Conservation (phyloP, 1,140 invertebrate genomes). For the Danaus melanippus region DNA sequence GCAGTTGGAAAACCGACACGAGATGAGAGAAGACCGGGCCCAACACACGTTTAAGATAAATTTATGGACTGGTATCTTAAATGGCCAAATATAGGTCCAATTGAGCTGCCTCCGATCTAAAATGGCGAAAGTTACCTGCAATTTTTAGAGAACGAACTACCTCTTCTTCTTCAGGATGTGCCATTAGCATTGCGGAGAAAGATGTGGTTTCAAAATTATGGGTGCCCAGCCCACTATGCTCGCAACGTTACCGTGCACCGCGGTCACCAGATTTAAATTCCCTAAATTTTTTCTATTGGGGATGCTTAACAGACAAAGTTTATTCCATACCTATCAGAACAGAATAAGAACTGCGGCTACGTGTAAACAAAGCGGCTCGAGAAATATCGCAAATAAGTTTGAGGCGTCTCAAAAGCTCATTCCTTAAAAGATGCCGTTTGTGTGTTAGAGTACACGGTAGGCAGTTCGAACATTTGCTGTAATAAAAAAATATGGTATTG, state of each 20-base stretch:
- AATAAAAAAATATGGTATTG: too few relatives aligned
- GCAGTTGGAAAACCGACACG: slow-evolving; percentile 22
- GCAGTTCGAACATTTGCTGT: too few relatives aligned
- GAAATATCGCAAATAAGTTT: too few relatives aligned
- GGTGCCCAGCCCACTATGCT: slow-evolving; percentile 8
- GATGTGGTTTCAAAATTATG: slow-evolving; percentile 27
- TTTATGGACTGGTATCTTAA: slow-evolving; percentile 23
- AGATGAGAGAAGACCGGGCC: slow-evolving; percentile 1
- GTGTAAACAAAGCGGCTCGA: too few relatives aligned
- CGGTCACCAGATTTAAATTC: slow-evolving; percentile 23
- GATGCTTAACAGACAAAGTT: slow-evolving; percentile 24
- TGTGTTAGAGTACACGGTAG: too few relatives aligned
- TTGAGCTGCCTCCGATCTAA: slow-evolving; percentile 25
- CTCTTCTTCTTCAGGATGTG: slow-evolving; percentile 38
- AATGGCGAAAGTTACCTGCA: slow-evolving; percentile 24
- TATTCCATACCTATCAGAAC: slow-evolving; percentile 24
- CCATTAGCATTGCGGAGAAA: slow-evolving; percentile 18
- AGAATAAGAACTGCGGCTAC: slow-evolving; percentile 14
- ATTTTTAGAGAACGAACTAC: slow-evolving; percentile 36
- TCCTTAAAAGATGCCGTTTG: too few relatives aligned
- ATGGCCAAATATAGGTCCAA: slow-evolving; percentile 34
- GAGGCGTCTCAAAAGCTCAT: too few relatives aligned
- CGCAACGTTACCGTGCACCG: slow-evolving; percentile 5
- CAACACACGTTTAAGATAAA: too few relatives aligned
- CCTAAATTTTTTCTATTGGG: slow-evolving; percentile 25